A percentile compares a stretch with the other conserved stretches of the same genome.
Evolutionary conservation across 2,888 invertebrate genomes (phyloP).

Genomic region (Drosophila demipolita): DNA sequence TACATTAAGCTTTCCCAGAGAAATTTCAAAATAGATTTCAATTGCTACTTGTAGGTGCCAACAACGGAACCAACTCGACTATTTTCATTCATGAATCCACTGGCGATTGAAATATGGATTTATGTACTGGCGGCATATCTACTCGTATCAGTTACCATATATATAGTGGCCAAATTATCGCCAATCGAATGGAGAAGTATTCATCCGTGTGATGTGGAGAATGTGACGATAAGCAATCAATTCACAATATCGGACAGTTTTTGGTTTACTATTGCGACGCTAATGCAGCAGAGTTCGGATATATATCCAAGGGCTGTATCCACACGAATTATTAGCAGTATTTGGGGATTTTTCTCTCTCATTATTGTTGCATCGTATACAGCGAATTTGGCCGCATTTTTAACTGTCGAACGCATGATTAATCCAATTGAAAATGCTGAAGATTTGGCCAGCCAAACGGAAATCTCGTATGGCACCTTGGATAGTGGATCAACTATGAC

Average conservation of each 20-base stretch:
- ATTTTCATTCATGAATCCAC: slow-evolving; percentile 95
- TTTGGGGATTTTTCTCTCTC: slow-evolving; percentile 97
- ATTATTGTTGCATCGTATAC: slow-evolving; percentile 97
- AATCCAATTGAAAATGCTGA: slow-evolving; percentile 94
- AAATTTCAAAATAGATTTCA: not conserved
- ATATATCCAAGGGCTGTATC: slow-evolving; percentile 89
- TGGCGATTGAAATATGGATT: slow-evolving; percentile 94
- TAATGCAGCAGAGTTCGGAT: slow-evolving; percentile 94
- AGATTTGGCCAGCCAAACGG: slow-evolving; percentile 92
- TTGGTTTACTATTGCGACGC: slow-evolving; percentile 95
- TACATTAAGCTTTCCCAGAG: not conserved
- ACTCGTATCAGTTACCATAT: slow-evolving; percentile 91
- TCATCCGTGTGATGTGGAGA: slow-evolving; percentile 87
- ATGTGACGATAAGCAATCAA: slow-evolving; percentile 88
- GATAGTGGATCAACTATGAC: slow-evolving; percentile 95
- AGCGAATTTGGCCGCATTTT: slow-evolving; percentile 95
- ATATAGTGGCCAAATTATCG: slow-evolving; percentile 91
- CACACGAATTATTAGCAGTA: slow-evolving; percentile 93
- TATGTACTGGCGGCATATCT: slow-evolving; percentile 93
- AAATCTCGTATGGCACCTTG: slow-evolving; percentile 93
- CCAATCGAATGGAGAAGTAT: slow-evolving; percentile 93
- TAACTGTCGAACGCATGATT: slow-evolving; percentile 95
- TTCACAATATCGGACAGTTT: slow-evolving; percentile 93
- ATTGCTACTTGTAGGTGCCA: slow-evolving; percentile 87
- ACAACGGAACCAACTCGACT: slow-evolving; percentile 89